Conservation (phyloP, 2,888 invertebrate species). For the Nemurella pictetii region DNA sequence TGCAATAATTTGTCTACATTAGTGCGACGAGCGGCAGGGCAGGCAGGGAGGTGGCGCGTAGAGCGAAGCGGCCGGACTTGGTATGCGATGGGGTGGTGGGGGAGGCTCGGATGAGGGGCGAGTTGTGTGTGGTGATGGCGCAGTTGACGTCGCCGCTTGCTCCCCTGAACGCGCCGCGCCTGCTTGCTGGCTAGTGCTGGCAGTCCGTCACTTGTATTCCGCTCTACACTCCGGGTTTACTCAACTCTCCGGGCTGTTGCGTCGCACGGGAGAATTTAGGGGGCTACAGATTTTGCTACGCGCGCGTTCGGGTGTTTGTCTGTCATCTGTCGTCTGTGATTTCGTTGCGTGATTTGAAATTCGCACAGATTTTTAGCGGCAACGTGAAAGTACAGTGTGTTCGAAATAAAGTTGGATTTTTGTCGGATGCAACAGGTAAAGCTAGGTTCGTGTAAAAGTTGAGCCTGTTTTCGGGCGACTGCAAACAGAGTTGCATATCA, state of each 20-base stretch:
- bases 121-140: not conserved
- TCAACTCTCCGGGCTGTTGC: not conserved
- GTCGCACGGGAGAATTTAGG: too few relatives aligned
- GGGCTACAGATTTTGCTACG: not conserved
- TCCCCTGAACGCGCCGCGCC: not conserved
- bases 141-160: not conserved
- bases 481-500: not conserved
- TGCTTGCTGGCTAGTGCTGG: too few relatives aligned
- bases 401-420: not conserved
- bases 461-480: not conserved
- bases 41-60: not conserved
- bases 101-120: not conserved
- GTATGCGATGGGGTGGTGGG: not conserved
- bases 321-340: not conserved
- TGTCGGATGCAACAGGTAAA: not conserved
- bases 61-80: not conserved
- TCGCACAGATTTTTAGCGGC: not conserved
- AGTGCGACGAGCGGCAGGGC: not conserved
- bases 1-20: not conserved
- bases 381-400: not conserved
- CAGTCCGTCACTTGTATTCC: not conserved
- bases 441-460: not conserved
- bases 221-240: not conserved
- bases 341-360: not conserved
- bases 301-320: not conserved